A percentile compares a stretch with the other conserved stretches of the same genome.
Conservation (phyloP, 64 coral and sea anemone genomes). For the Montipora cactus region DNA sequence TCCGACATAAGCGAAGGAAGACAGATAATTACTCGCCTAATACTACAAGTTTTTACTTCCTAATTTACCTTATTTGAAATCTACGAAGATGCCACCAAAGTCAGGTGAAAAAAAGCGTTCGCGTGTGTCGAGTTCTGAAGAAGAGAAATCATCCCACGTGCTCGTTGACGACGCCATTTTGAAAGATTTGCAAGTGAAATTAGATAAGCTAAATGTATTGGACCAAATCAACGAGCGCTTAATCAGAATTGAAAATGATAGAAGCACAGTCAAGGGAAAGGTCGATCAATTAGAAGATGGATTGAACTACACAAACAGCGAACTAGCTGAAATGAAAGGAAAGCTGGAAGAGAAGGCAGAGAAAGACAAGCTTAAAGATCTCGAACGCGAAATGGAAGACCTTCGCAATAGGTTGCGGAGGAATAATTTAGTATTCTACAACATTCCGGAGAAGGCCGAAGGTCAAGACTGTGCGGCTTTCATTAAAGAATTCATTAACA, state of each 20-base stretch:
- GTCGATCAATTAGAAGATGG: background rate
- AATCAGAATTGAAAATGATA: background rate
- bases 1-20: background rate
- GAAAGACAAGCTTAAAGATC: background rate
- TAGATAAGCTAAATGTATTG: background rate
- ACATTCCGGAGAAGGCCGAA: background rate
- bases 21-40: background rate
- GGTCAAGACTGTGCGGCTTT: constrained; percentile 1
- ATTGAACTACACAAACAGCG: background rate
- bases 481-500: constrained; percentile 2
- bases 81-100: background rate
- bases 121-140: background rate
- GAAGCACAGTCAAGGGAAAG: background rate
- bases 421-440: background rate
- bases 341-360: background rate
- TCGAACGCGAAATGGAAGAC: background rate
- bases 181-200: background rate
- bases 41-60: background rate
- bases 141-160: background rate
- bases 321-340: background rate
- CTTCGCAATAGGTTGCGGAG: background rate
- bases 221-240: background rate
- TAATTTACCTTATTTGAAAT: background rate
- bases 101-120: background rate
- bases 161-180: background rate